Evolutionary conservation across 2,797 vertebrate genomes (phyloP).

Genomic region (Sebastes itinus): DNA sequence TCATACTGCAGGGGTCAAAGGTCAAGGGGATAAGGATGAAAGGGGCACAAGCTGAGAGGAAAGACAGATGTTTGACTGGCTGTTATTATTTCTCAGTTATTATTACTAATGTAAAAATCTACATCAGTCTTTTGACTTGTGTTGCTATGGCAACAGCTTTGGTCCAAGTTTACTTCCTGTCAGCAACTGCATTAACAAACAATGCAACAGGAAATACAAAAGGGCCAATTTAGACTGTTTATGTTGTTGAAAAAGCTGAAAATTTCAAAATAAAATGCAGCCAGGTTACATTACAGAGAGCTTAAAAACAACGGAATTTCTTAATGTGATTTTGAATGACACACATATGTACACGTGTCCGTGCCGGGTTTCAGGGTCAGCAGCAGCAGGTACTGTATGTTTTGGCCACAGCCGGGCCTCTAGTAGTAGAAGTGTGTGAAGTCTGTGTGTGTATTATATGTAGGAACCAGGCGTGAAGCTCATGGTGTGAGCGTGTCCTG

Average conservation of each 20-base stretch:
- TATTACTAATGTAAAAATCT: not conserved
- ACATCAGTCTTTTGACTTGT: too few relatives aligned
- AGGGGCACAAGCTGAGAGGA: not conserved
- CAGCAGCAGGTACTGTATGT: not conserved
- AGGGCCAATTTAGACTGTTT: too few relatives aligned
- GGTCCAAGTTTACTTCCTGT: too few relatives aligned
- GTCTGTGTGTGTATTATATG: not conserved
- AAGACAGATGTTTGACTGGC: not conserved
- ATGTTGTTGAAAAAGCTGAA: too few relatives aligned
- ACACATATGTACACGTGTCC: not conserved
- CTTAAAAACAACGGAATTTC: not conserved
- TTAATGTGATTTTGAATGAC: not conserved
- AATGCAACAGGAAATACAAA: too few relatives aligned
- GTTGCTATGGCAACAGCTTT: too few relatives aligned
- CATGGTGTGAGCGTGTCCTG: slow-evolving; percentile 4
- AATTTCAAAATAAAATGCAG: not conserved
- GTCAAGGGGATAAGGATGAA: not conserved
- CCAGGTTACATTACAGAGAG: not conserved
- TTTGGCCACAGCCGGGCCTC: not conserved
- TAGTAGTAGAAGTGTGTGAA: not conserved
- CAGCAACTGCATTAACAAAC: too few relatives aligned
- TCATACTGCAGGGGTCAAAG: slow-evolving; percentile 3
- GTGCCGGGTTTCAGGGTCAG: not conserved
- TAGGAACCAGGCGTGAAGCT: not conserved
- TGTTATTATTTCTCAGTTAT: not conserved